Evolutionary conservation across 2,888 invertebrate species (phyloP).

Genomic region (Zygothrica quintamaculata): DNA sequence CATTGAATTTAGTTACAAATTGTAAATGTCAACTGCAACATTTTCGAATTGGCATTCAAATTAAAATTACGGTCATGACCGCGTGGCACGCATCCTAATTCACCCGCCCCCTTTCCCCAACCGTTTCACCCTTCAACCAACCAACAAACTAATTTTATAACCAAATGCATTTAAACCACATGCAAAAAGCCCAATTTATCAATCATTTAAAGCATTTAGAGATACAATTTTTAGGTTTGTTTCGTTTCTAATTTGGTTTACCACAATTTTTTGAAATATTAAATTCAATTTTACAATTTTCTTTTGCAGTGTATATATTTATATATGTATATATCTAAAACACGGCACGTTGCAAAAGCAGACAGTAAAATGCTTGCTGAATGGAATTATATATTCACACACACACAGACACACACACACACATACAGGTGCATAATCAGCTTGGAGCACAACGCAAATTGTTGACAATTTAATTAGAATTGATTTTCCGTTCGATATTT

Average conservation of each 20-base stretch:
- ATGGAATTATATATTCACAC: slow-evolving; percentile 38
- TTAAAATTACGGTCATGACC: slow-evolving; percentile 26
- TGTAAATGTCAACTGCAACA: slow-evolving; percentile 20
- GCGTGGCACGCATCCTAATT: slow-evolving; percentile 54
- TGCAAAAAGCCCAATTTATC: no score
- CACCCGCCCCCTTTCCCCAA: no score
- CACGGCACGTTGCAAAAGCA: slow-evolving; percentile 44
- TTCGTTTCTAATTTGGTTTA: slow-evolving; percentile 16
- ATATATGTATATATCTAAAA: slow-evolving; percentile 46
- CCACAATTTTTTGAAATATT: slow-evolving; percentile 44
- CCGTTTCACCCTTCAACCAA: no score
- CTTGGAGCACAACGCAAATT: slow-evolving; percentile 53
- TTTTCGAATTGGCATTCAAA: background rate
- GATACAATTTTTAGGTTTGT: no score
- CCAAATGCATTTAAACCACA: slow-evolving; percentile 5
- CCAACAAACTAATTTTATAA: background rate
- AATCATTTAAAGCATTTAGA: no score
- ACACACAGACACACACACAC: slow-evolving; percentile 13
- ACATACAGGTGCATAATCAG: slow-evolving; percentile 63
- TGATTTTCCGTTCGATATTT: slow-evolving; percentile 83
- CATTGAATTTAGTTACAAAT: slow-evolving; percentile 32
- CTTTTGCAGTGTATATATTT: slow-evolving; percentile 39
- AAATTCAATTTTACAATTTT: slow-evolving; percentile 47
- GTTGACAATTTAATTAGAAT: slow-evolving; percentile 82
- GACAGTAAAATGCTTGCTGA: slow-evolving; percentile 20